Percentiles rank a stretch among this genome's conserved stretches.
phyloP scores from a whole-genome alignment of 2,888 invertebrate genomes.

The Dilophus febrilis region DNA sequence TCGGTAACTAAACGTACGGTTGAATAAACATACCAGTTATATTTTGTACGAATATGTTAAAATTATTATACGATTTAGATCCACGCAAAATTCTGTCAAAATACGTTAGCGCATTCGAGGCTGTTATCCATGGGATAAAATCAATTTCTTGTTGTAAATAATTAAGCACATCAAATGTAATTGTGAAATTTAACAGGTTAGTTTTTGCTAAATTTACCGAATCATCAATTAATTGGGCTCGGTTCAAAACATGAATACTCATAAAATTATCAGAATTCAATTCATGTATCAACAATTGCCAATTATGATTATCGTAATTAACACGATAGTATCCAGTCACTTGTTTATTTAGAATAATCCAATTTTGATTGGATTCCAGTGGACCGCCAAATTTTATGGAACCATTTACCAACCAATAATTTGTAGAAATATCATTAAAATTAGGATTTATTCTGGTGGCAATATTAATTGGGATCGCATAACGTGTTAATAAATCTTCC shows the following conservation, averaged over 20 bases:
- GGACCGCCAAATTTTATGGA: conserved; percentile 4
- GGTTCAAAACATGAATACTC: conserved; percentile 40
- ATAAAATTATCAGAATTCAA: conserved; percentile 26
- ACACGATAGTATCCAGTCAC: conserved; percentile 43
- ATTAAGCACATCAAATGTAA: conserved; percentile 37
- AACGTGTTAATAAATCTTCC: too few relatives aligned
- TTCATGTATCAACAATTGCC: conserved; percentile 35
- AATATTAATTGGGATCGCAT: conserved; percentile 40
- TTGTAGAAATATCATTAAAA: conserved; percentile 33
- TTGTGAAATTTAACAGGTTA: conserved; percentile 32
- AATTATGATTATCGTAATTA: conserved; percentile 44
- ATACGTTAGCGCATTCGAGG: background rate
- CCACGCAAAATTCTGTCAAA: conserved; percentile 1
- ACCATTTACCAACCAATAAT: conserved; percentile 31
- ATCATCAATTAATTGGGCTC: conserved; percentile 60
- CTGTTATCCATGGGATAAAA: conserved; percentile 43
- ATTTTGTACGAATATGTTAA: background rate
- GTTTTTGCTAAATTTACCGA: conserved; percentile 40
- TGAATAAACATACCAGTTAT: background rate
- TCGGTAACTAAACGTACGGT: background rate
- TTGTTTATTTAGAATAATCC: conserved; percentile 48
- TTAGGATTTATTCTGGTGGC: conserved; percentile 27
- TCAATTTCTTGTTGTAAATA: conserved; percentile 41
- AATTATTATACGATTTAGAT: background rate
- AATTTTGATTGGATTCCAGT: conserved; percentile 23